Percentiles rank a stretch among this genome's conserved stretches.
These are phyloP conservation scores for Sipha maydis DNA, from an alignment of 2,888 invertebrate genomes.

Conservation along the genomic window DNA sequence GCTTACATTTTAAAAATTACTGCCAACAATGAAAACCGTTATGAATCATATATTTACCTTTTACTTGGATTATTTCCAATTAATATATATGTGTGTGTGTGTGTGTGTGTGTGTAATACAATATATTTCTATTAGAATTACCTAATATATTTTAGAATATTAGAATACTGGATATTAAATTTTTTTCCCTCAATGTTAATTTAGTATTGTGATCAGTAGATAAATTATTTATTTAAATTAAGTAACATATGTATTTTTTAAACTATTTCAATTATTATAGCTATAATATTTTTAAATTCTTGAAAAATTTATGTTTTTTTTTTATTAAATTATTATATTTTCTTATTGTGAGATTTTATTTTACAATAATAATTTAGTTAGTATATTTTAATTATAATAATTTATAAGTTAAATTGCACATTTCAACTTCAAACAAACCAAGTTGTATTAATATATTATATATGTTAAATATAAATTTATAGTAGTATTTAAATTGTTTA, in stretches of 20 bases:
- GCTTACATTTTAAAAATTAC: slow-evolving; percentile 2
- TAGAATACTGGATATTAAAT: no score
- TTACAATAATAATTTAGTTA: neutral
- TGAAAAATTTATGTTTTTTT: neutral
- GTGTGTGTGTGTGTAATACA: no score
- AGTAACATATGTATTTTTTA: no score
- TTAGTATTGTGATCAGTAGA: no score
- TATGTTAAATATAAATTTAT: neutral
- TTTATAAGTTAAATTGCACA: neutral
- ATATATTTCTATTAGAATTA: no score
- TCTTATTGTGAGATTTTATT: neutral
- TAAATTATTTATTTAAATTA: no score
- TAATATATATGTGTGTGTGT: no score
- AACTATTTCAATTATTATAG: no score
- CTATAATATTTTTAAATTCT: no score
- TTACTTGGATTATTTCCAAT: slow-evolving; percentile 23
- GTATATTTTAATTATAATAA: neutral
- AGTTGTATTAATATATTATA: neutral
- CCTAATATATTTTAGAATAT: no score
- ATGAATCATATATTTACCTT: slow-evolving; percentile 13
- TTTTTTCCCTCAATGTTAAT: no score
- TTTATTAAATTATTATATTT: neutral
- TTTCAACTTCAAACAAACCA: no score
- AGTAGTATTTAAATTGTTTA: neutral
- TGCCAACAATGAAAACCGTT: neutral